A percentile compares a stretch with the other conserved stretches of the same genome.
Conservation (phyloP, 92 coral and sea anemone species). For the Nematostella vectensis region DNA sequence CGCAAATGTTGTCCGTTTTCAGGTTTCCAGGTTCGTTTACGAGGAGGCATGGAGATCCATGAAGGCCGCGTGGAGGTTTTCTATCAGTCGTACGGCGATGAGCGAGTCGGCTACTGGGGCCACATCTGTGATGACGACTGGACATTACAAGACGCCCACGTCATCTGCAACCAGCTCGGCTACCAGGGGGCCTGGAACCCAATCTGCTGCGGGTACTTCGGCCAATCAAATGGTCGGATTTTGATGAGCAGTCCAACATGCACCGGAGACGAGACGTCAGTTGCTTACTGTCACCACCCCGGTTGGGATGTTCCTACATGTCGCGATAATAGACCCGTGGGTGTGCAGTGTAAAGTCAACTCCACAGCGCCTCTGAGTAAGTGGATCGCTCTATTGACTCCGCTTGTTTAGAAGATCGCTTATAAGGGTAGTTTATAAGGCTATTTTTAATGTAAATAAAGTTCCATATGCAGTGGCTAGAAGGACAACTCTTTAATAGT, state of each 20-base stretch:
- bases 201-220: constrained; percentile 14
- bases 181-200: constrained; percentile 25
- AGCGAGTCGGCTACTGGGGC: constrained; percentile 13
- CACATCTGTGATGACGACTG: constrained; percentile 12
- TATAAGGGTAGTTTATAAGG: no score
- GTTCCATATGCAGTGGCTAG: no score
- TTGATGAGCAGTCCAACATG: constrained; percentile 11
- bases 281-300: constrained; percentile 13
- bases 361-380: not conserved
- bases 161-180: constrained; percentile 16
- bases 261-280: constrained; percentile 15
- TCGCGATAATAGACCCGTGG: constrained; percentile 1
- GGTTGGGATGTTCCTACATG: constrained; percentile 24
- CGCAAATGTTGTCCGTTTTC: no score
- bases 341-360: constrained; percentile 12
- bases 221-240: not conserved
- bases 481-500: no score
- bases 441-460: no score
- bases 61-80: constrained; percentile 23
- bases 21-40: no score
- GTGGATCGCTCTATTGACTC: not conserved
- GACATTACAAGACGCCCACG: constrained; percentile 24
- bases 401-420: not conserved
- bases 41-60: no score
- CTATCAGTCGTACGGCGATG: no score